phyloP scores from a whole-genome alignment of 2,797 vertebrate species.

The Coreius guichenoti region DNA sequence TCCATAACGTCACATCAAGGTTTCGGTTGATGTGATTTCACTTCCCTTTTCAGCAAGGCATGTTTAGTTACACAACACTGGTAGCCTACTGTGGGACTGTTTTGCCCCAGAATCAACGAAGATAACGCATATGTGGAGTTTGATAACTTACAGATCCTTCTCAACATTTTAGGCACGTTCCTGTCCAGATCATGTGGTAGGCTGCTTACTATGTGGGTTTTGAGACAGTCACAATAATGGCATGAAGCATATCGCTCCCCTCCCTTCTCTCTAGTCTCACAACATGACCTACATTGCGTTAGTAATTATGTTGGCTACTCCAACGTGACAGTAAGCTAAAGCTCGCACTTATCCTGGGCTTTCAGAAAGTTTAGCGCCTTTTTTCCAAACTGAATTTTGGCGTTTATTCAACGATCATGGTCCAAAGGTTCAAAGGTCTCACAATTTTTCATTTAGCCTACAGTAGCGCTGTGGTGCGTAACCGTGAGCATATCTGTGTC shows the following conservation, averaged over 20 bases:
- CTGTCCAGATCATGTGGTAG: background rate
- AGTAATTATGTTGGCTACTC: conserved; percentile 68
- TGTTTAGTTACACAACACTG: background rate
- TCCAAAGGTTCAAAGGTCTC: too few relatives aligned
- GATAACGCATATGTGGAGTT: background rate
- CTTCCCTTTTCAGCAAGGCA: conserved; percentile 26
- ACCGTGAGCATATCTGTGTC: background rate
- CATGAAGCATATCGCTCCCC: background rate
- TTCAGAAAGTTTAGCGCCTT: background rate
- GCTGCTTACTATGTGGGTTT: background rate
- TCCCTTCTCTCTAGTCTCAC: conserved; percentile 50
- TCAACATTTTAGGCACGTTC: background rate
- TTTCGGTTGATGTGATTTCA: conserved; percentile 8
- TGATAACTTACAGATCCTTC: background rate
- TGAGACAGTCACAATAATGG: background rate
- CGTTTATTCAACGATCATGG: background rate
- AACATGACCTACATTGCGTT: conserved; percentile 78
- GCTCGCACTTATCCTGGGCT: background rate
- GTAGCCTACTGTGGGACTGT: background rate
- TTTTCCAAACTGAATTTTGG: background rate
- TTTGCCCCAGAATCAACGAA: background rate
- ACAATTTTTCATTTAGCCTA: background rate
- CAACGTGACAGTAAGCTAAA: conserved; percentile 52
- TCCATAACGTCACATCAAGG: background rate
- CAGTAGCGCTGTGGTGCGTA: background rate